A percentile compares a stretch with the other conserved stretches of the same genome.
phyloP scores from a whole-genome alignment of 2,797 vertebrate genomes.

The Manis pentadactyla region DNA sequence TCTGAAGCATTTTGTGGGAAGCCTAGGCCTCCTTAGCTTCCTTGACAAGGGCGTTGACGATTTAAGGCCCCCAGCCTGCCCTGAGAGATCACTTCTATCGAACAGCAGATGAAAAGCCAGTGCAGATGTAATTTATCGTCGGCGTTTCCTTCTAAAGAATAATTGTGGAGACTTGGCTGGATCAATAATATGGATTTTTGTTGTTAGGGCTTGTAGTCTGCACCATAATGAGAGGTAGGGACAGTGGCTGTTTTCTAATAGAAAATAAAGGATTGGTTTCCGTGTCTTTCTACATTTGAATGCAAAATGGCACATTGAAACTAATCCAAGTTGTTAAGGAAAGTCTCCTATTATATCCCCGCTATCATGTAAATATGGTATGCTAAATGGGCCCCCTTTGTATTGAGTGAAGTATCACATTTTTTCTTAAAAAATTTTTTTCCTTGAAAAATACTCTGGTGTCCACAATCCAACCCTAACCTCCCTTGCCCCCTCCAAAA shows the following conservation, averaged over 20 bases:
- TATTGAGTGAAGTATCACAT: constrained; percentile 78
- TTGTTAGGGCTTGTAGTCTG: constrained; percentile 97
- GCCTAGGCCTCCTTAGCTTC: constrained; percentile 89
- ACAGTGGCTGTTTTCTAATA: constrained; percentile 93
- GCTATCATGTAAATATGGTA: constrained; percentile 86
- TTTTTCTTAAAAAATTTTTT: constrained; percentile 84
- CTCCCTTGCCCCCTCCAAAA: neutral
- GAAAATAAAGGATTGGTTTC: constrained; percentile 92
- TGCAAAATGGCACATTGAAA: constrained; percentile 91
- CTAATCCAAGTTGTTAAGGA: constrained; percentile 90
- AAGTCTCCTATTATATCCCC: constrained; percentile 85
- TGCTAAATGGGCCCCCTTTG: constrained; percentile 82
- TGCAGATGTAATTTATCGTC: constrained; percentile 99
- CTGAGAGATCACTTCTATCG: constrained; percentile 93
- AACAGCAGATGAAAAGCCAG: constrained; percentile 98
- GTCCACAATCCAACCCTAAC: neutral
- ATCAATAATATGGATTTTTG: constrained; percentile 99
- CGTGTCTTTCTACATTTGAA: constrained; percentile 90
- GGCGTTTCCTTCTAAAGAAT: constrained; percentile 99
- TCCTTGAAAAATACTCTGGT: constrained; percentile 59
- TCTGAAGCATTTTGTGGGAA: constrained; percentile 88
- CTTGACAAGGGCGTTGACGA: constrained; percentile 92
- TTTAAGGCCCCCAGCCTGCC: constrained; percentile 90
- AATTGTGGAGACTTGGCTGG: constrained; percentile 98
- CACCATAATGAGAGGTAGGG: constrained; percentile 96